Percentiles rank a stretch among this genome's conserved stretches.
phyloP scores from a whole-genome alignment of 2,888 invertebrate genomes.

The Lomographa bimaculata region DNA sequence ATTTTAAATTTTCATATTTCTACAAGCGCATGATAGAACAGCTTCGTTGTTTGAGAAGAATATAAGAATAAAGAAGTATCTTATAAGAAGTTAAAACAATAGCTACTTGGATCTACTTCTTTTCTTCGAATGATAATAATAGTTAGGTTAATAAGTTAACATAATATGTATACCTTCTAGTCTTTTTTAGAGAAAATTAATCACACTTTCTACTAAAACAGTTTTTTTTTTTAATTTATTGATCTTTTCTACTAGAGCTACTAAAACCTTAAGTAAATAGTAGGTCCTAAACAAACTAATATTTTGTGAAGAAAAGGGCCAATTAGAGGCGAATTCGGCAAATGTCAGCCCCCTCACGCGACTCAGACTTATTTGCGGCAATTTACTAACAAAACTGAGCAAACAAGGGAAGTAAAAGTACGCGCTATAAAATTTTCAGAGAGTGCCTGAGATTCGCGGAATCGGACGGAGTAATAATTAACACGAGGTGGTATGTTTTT shows the following conservation, averaged over 20 bases:
- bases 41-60: slow-evolving; percentile 5
- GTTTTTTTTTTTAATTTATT: too few species aligned
- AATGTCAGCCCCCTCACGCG: slow-evolving; percentile 31
- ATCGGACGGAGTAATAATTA: background rate
- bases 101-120: too few species aligned
- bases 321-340: slow-evolving; percentile 34
- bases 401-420: slow-evolving; percentile 37
- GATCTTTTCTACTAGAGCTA: too few species aligned
- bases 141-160: too few species aligned
- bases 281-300: slow-evolving; percentile 24
- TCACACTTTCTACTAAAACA: too few species aligned
- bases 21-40: slow-evolving; percentile 14
- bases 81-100: too few species aligned
- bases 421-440: slow-evolving; percentile 1
- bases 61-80: too few species aligned
- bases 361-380: slow-evolving; percentile 34
- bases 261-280: too few species aligned
- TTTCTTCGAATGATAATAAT: too few species aligned
- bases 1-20: slow-evolving; percentile 25
- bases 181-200: too few species aligned
- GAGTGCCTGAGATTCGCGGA: slow-evolving; percentile 7
- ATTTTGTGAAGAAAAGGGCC: slow-evolving; percentile 33
- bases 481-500: too few species aligned
- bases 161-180: too few species aligned
- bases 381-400: slow-evolving; percentile 38